Evolutionary conservation across 2,113 vertebrate species (phyloP).

Genomic region (Proteles cristata): DNA sequence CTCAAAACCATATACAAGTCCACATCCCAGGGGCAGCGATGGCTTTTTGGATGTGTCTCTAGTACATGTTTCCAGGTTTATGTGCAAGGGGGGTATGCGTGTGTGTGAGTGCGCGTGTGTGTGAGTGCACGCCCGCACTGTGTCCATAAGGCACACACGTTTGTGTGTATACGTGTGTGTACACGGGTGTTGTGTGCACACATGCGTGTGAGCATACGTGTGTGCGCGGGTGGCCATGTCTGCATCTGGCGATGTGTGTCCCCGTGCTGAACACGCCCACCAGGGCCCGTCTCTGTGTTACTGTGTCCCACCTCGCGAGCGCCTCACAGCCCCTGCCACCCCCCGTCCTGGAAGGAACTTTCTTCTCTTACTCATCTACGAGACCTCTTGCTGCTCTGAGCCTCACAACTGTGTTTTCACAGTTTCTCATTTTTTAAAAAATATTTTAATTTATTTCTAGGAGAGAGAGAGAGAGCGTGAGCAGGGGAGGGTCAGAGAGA

Average conservation of each 20-base stretch:
- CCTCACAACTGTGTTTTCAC: not conserved
- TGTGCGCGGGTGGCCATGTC: not conserved
- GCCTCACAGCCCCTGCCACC: fast-evolving
- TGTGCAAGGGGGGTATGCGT: not conserved
- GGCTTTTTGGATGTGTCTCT: not conserved
- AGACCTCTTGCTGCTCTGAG: not conserved
- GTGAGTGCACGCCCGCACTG: not conserved
- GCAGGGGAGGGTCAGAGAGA: no score
- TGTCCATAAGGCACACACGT: no score
- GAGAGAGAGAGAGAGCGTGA: no score
- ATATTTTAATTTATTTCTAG: no score
- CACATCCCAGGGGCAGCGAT: not conserved
- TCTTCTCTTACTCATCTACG: not conserved
- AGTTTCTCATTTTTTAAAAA: not conserved
- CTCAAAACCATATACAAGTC: not conserved
- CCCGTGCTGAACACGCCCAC: not conserved
- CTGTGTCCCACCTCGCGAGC: not conserved
- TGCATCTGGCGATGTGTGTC: not conserved
- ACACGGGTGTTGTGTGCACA: not conserved
- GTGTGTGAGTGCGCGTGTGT: no score
- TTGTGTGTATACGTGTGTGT: fast-evolving
- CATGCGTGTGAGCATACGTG: not conserved
- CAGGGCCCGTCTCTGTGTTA: fast-evolving
- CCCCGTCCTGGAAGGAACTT: not conserved
- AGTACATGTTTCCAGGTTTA: not conserved